Evolutionary conservation across 2,797 vertebrate species (phyloP), one percentile per base, ranked within the genome.

Genomic region (Silurus aristotelis): DNA sequence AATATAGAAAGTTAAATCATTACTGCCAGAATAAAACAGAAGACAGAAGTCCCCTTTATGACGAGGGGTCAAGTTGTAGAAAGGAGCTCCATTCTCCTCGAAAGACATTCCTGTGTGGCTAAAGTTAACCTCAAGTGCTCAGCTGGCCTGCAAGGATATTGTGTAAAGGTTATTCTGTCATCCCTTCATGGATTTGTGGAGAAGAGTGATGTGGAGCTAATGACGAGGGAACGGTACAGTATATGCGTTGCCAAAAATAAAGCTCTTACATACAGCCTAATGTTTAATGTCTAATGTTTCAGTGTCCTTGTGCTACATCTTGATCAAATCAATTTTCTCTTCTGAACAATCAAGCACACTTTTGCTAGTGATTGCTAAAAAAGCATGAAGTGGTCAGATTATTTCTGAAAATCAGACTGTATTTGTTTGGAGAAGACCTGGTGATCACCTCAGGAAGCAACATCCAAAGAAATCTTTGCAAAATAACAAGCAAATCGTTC

Each of bases 81-180:
- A 31, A 60, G 15, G 27, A 60, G 12, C 52, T 43, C 9, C 2
- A 3, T 60, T 55, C 2, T 71, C 70, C 80, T 77, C 19, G 25
- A 63, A 43, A 86, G 72, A 73, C n/a, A 77, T 82, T 83, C n/a
- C 38, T 82, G 31, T 38, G 80, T 55, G 55, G 38, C 85, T 82
- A 82, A 48, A 70, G 76, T 85, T 77, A 89, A 85, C 87, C 86
- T 89, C 77, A 56, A 90, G 89, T 87, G 86, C 89, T 91, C 68
- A 88, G 84, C 56, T 86, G 90, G 90, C 87, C 87, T 87, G 84
- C 25, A 38, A 68, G 71, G 87, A 90, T 89, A 85, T 89, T 84
- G 76, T 66, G 15, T 91, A 87, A 90, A 85, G 87, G 78, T 86
- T 78, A 84, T 84, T 55, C 60, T 82, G 70, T 38, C 56, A 12